These are phyloP conservation scores for Drosophila leontia DNA, from an alignment of 1,140 invertebrate species.

Conservation along the genomic window DNA sequence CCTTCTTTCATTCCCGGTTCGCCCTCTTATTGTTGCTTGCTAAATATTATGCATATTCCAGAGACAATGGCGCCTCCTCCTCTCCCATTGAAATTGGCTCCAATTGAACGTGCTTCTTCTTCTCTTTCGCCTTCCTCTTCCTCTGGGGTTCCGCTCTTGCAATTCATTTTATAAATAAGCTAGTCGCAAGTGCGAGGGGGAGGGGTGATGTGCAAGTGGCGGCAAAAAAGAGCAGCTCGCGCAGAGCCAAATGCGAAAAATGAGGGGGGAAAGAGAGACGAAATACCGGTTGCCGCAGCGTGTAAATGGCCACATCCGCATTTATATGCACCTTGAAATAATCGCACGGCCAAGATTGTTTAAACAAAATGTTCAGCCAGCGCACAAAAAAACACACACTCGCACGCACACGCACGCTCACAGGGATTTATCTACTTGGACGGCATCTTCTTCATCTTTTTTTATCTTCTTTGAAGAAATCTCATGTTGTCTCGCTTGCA, in stretches of 20 bases:
- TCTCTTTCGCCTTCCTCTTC: slow-evolving; percentile 32
- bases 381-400: slow-evolving; percentile 43
- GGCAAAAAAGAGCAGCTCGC: slow-evolving; percentile 69
- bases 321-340: slow-evolving; percentile 69
- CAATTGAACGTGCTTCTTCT: slow-evolving; percentile 63
- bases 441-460: slow-evolving; percentile 73
- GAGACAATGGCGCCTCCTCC: slow-evolving; percentile 46
- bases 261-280: slow-evolving; percentile 26
- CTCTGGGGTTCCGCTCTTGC: slow-evolving; percentile 40
- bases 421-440: slow-evolving; percentile 28
- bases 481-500: slow-evolving; percentile 58
- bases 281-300: slow-evolving; percentile 74
- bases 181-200: slow-evolving; percentile 20
- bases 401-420: slow-evolving; percentile 16
- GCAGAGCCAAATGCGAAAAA: slow-evolving; percentile 54
- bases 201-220: slow-evolving; percentile 52
- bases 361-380: slow-evolving; percentile 67
- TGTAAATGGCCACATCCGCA: slow-evolving; percentile 74
- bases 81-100: slow-evolving; percentile 63
- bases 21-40: slow-evolving; percentile 43
- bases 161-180: slow-evolving; percentile 68
- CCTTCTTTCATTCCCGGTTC: background rate
- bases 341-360: slow-evolving; percentile 77
- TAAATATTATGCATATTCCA: slow-evolving; percentile 72
- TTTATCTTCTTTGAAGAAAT: slow-evolving; percentile 66